Conservation (phyloP, 2,797 vertebrate species). For the Polyboroides typus region DNA sequence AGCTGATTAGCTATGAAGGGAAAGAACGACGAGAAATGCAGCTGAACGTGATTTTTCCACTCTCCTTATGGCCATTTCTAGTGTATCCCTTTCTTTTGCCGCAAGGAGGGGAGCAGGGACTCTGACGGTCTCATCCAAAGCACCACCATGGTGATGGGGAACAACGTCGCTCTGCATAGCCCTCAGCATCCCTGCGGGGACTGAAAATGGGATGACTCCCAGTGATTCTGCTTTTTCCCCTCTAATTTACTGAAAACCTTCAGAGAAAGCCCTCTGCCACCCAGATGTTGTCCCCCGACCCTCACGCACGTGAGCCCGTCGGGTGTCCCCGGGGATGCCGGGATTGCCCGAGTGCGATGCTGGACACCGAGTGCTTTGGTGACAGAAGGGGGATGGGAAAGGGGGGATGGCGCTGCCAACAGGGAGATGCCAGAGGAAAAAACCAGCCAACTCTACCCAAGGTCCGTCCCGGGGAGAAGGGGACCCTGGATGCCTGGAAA, state of each 20-base stretch:
- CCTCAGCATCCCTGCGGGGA: background rate
- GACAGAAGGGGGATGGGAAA: background rate
- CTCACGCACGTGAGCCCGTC: fast-evolving
- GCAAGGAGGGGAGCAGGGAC: background rate
- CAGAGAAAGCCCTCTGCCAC: background rate
- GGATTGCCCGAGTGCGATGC: fast-evolving
- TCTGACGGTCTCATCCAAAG: background rate
- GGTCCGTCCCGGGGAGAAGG: background rate
- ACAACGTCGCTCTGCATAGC: fast-evolving
- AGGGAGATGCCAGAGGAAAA: background rate
- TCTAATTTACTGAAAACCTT: background rate
- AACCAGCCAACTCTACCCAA: background rate
- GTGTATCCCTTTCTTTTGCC: background rate
- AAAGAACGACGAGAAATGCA: background rate
- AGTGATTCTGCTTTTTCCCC: fast-evolving
- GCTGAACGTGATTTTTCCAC: background rate
- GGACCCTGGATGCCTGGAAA: background rate
- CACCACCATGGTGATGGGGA: background rate
- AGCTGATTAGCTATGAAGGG: background rate
- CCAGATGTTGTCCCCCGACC: fast-evolving
- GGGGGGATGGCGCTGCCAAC: background rate
- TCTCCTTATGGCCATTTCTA: background rate
- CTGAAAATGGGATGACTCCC: background rate
- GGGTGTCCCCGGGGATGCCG: fast-evolving
- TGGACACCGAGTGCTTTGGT: fast-evolving